Evolutionary conservation across 2,888 invertebrate species (phyloP), one percentile per base, ranked within the genome.

Genomic region (Dorcus parallelipipedus): DNA sequence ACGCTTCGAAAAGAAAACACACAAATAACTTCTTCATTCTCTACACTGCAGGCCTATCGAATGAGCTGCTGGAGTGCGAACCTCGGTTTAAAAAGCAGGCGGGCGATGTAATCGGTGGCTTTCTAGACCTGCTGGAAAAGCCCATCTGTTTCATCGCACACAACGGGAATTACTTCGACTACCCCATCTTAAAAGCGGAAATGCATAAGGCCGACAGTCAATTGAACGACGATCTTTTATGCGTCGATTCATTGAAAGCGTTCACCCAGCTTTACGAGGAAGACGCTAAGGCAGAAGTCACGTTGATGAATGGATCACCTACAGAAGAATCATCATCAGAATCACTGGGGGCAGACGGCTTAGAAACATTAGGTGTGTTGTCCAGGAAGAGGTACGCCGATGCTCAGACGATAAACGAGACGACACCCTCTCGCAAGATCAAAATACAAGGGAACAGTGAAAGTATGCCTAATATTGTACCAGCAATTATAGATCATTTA

Each of bases 71-170:
- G 10, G 85, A 89, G 68, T 64, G 83, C 9, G 84, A 88, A 68
- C 77, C 82, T 0, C 65, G 73, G 2, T 90, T 93, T 71, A 79
- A 86, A 62, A 70, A 71, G 2, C 78, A 83, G 9, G 80, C 84
- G 0, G 85, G 83, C 9, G 73, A 79, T 9, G 70, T 85, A n/a
- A 77, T 93, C 0, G 78, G 82, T 17, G 73, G 74, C 1, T 94
- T 93, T 71, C 73, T 94, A 0, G 75, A 80, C 3, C 78, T 86
- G 52, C 78, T 88, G n/a, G 78, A 78, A 1, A 80, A 84, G 63
- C 93, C 93, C 0, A 81, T 90, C 6, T 94, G 94, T 71, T 78
- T 95, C 40, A 81, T 93, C 0, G 91, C 93, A 0, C 91, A 94
- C 67, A 93, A 93, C 78, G 94, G 94, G 0, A 78, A 84, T 64